Percentiles rank a stretch among this genome's conserved stretches.
phyloP scores from a whole-genome alignment of 1,140 invertebrate species.

The Heliothis virescens region DNA sequence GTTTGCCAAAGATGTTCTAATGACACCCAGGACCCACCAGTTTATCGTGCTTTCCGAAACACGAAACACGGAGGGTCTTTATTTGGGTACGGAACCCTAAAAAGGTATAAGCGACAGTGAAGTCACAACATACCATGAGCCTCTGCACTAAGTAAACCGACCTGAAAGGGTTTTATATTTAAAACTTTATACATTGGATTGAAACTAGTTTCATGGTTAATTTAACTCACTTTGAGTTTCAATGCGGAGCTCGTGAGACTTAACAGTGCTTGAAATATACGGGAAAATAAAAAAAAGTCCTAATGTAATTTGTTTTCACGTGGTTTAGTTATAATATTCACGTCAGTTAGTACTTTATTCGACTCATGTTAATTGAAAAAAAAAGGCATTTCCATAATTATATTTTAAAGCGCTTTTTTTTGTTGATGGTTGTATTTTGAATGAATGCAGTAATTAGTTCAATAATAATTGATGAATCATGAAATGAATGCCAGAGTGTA shows the following conservation, averaged over 20 bases:
- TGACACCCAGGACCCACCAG: too few species aligned
- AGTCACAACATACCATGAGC: neutral
- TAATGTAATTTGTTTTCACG: neutral
- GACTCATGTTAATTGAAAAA: too few species aligned
- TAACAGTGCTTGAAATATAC: neutral
- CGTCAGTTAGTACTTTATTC: neutral
- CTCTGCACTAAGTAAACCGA: neutral
- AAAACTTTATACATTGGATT: conserved; percentile 6
- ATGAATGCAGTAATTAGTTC: too few species aligned
- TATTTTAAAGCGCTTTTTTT: too few species aligned
- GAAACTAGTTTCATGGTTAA: conserved; percentile 11
- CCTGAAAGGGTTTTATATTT: neutral
- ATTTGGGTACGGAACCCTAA: neutral
- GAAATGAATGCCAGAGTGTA: too few species aligned
- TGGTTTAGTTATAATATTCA: neutral
- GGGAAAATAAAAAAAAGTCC: conserved; percentile 1
- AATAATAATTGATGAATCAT: too few species aligned
- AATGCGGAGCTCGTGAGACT: neutral
- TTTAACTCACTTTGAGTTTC: conserved; percentile 11
- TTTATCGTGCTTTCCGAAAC: too few species aligned
- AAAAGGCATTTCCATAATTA: too few species aligned
- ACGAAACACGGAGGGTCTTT: too few species aligned
- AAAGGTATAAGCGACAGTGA: neutral
- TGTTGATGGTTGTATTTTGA: too few species aligned
- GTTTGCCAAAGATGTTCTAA: too few species aligned